Base-by-base conservation (phyloP, 92 coral and sea anemone genomes). In the Phenganax subtilis region DNA sequence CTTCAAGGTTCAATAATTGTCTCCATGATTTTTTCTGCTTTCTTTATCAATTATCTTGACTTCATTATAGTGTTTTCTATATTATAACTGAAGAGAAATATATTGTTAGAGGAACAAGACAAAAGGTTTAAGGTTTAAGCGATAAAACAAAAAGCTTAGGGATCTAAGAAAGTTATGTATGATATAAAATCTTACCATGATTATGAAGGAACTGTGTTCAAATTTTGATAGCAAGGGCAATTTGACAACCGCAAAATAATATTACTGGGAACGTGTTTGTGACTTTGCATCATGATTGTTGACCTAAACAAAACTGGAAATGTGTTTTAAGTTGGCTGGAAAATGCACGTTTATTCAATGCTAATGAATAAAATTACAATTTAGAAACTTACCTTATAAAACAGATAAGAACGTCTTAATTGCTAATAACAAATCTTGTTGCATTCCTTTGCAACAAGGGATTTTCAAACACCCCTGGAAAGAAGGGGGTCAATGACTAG, bases 351-450 rank as follows among this genome's bases (percentile, higher is more conserved):
- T 51, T 69, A 69, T 31, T 69, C 54, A 69, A 69, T 69, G 75
- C 51, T 8, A 69, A 20, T 51, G 75, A 30, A 69, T 69, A 51
- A 30, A 69, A 69, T 69, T 17, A 69, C 25, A 30, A 69, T 69
- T 69, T 69, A 69, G 75, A 69, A 6, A 69, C 75, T 69, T 69
- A 69, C 75, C 75, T 69, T 69, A 69, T 30, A 69, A 69, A 69
- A 69, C 15, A 15, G 8, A 30, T 69, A 69, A 69, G 54, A 15
- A 7, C 51, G 16, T 2, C 75, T 69, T 69, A 2, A 69, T 30
- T 69, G 12, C 75, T 51, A 69, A 69, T 69, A 51, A 69, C 47
- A 69, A 69, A 69, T 69, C 54, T 12, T 69, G 75, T 51, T 69
- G 75, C 75, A 69, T 6, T 69, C 75, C 51, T 6, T 69, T 2